phyloP scores from a whole-genome alignment of 2,888 invertebrate species.

The Gastracanthus pulcherrimus region DNA sequence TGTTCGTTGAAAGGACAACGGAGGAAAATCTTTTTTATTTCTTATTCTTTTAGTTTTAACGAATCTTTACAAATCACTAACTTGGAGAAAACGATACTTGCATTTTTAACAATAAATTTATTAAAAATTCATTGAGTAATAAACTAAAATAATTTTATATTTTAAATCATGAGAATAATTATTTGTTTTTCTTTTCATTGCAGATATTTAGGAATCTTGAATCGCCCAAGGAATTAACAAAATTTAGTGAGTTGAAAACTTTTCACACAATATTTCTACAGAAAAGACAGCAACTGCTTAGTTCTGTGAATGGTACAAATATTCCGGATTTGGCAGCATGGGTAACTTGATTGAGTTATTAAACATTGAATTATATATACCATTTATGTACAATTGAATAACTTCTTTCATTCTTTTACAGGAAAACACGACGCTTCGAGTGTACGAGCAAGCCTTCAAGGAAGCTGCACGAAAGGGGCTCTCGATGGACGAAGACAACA shows the following conservation, averaged over 20 bases:
- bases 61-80: too few relatives aligned
- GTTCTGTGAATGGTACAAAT: constrained; percentile 81
- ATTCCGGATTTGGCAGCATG: constrained; percentile 80
- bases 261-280: constrained; percentile 80
- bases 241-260: constrained; percentile 78
- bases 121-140: too few relatives aligned
- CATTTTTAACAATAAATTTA: too few relatives aligned
- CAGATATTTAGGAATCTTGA: constrained; percentile 90
- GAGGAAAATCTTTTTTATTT: too few relatives aligned
- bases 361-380: too few relatives aligned
- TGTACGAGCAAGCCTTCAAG: constrained; percentile 81
- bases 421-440: constrained; percentile 70
- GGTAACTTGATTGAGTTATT: too few relatives aligned
- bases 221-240: constrained; percentile 86
- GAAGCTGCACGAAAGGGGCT: constrained; percentile 86
- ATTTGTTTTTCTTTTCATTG: neutral
- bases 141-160: too few relatives aligned
- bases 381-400: too few relatives aligned
- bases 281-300: constrained; percentile 81
- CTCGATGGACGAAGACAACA: constrained; percentile 65
- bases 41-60: too few relatives aligned
- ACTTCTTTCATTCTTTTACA: constrained; percentile 50
- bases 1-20: too few relatives aligned
- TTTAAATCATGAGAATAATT: too few relatives aligned
- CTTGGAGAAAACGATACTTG: too few relatives aligned